A percentile compares a stretch with the other conserved stretches of the same genome.
Evolutionary conservation across 2,888 invertebrate genomes (phyloP).

Genomic region (Trypoxylon attenuatum): DNA sequence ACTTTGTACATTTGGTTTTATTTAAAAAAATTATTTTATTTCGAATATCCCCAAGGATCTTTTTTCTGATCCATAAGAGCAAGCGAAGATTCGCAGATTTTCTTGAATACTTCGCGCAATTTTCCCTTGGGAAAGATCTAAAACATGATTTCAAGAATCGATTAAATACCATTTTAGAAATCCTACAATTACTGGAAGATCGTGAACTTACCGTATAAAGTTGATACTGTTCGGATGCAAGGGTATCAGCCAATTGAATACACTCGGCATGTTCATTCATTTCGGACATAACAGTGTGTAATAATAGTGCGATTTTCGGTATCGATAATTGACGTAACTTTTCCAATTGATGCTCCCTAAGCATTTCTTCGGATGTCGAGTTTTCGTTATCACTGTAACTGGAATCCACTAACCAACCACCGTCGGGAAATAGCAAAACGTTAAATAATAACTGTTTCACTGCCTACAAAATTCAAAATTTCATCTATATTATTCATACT

Average conservation of each 20-base stretch:
- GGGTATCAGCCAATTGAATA: slow-evolving; percentile 84
- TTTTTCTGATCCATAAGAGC: slow-evolving; percentile 83
- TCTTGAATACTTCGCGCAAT: slow-evolving; percentile 84
- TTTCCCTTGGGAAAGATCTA: slow-evolving; percentile 83
- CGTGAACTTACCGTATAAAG: slow-evolving; percentile 82
- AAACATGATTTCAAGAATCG: too few species aligned
- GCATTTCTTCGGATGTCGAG: slow-evolving; percentile 74
- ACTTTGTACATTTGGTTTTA: too few species aligned
- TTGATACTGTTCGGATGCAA: slow-evolving; percentile 86
- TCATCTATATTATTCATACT: slow-evolving; percentile 10
- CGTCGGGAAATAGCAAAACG: slow-evolving; percentile 90
- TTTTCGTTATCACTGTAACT: slow-evolving; percentile 74
- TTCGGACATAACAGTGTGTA: slow-evolving; percentile 87
- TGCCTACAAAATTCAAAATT: slow-evolving; percentile 77
- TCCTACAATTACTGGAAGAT: not conserved
- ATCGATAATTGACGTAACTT: slow-evolving; percentile 87
- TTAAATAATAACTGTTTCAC: slow-evolving; percentile 89
- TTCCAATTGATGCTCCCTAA: slow-evolving; percentile 82
- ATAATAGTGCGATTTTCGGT: slow-evolving; percentile 87
- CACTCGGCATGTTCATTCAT: slow-evolving; percentile 86
- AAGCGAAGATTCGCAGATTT: slow-evolving; percentile 87
- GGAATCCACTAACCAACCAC: slow-evolving; percentile 91
- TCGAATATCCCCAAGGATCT: slow-evolving; percentile 87
- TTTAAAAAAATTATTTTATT: too few species aligned
- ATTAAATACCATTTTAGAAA: slow-evolving; percentile 30